phyloP scores from a whole-genome alignment of 2,797 vertebrate species.

The Pygocentrus nattereri region DNA sequence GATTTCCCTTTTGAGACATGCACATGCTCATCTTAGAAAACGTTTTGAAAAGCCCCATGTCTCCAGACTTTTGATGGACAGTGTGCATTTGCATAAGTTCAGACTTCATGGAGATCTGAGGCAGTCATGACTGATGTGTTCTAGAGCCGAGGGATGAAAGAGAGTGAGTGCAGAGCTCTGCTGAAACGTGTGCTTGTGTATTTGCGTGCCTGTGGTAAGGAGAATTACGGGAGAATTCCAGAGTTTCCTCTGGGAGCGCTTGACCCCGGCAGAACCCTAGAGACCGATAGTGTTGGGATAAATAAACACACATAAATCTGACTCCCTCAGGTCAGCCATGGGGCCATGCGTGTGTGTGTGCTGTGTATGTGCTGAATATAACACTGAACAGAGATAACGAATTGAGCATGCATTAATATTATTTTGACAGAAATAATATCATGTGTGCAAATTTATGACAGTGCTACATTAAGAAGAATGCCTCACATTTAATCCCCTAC shows the following conservation, averaged over 20 bases:
- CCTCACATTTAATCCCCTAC: too few species aligned
- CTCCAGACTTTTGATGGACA: background rate
- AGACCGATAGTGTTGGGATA: constrained; percentile 52
- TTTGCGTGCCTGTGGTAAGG: constrained; percentile 39
- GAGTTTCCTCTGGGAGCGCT: constrained; percentile 48
- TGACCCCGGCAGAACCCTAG: constrained; percentile 50
- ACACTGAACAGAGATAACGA: constrained; percentile 8
- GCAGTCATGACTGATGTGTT: constrained; percentile 1
- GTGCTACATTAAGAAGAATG: too few species aligned
- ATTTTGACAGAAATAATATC: too few species aligned
- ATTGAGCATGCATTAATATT: background rate
- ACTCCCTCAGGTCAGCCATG: constrained; percentile 22
- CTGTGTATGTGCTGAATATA: background rate
- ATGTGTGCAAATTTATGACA: too few species aligned
- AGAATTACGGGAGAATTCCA: constrained; percentile 55
- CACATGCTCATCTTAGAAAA: too few species aligned
- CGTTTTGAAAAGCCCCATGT: background rate
- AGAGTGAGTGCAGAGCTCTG: background rate
- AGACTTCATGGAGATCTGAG: background rate
- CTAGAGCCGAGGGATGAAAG: background rate
- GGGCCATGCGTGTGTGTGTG: constrained; percentile 30
- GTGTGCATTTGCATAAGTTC: background rate
- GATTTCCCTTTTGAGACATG: too few species aligned
- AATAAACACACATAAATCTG: constrained; percentile 62
- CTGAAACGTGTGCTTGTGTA: background rate